These are phyloP conservation scores for Altica lythri DNA, from an alignment of 2,888 invertebrate genomes.

Conservation along the genomic window DNA sequence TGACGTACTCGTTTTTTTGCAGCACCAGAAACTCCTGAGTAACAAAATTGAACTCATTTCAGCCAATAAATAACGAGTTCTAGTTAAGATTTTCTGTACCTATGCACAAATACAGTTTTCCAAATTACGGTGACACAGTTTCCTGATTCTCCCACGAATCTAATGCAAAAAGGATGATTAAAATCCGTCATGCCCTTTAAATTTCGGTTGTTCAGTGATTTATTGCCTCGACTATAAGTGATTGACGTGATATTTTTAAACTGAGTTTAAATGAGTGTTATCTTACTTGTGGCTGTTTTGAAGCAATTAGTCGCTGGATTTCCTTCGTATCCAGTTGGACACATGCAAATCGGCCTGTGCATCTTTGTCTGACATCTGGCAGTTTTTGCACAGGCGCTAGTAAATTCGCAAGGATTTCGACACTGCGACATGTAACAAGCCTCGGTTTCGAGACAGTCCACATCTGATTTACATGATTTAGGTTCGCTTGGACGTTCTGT, in stretches of 20 bases:
- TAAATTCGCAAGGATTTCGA: constrained; percentile 83
- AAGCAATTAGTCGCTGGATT: constrained; percentile 81
- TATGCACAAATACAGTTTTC: no score
- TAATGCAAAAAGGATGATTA: no score
- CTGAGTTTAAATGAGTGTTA: constrained; percentile 19
- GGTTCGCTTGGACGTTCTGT: constrained; percentile 74
- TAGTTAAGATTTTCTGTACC: no score
- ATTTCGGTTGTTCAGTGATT: neutral
- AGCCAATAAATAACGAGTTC: no score
- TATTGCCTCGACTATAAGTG: no score
- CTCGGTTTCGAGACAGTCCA: constrained; percentile 81
- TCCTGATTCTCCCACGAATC: no score
- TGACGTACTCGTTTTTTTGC: no score
- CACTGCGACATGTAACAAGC: constrained; percentile 83
- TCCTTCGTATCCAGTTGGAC: constrained; percentile 80
- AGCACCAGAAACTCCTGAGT: no score
- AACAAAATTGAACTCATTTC: no score
- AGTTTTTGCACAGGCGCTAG: constrained; percentile 74
- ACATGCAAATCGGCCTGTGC: constrained; percentile 82
- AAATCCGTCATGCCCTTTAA: neutral
- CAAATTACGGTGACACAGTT: no score
- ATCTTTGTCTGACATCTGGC: constrained; percentile 80
- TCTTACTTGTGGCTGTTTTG: constrained; percentile 77
- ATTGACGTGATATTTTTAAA: no score
- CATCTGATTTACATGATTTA: constrained; percentile 81